Percentiles rank a stretch among this genome's conserved stretches.
phyloP scores from a whole-genome alignment of 2,797 vertebrate genomes.

The Serranus cabrilla region DNA sequence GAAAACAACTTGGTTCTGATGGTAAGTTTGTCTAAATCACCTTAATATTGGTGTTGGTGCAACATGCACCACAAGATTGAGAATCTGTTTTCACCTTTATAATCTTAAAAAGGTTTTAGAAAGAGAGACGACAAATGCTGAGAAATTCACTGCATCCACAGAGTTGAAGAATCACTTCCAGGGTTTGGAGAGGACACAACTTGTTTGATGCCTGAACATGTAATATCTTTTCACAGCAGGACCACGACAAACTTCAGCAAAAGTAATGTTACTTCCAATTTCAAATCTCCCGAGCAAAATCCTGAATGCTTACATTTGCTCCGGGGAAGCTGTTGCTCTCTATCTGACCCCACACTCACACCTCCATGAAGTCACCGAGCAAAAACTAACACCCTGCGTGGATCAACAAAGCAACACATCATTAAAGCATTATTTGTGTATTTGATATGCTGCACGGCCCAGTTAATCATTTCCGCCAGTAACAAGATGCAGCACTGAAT shows the following conservation, averaged over 20 bases:
- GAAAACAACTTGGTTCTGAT: too few species aligned
- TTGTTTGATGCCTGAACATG: conserved; percentile 11
- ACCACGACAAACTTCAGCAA: conserved; percentile 8
- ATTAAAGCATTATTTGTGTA: conserved; percentile 41
- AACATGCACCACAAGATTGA: not conserved
- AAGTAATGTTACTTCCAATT: conserved; percentile 22
- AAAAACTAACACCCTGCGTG: conserved; percentile 9
- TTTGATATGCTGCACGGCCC: conserved; percentile 25
- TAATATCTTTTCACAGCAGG: conserved; percentile 35
- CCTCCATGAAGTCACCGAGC: conserved; percentile 13
- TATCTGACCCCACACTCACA: conserved; percentile 46
- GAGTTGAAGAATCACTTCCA: conserved; percentile 4
- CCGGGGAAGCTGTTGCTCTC: conserved; percentile 35
- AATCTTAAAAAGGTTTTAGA: not conserved
- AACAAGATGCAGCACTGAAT: conserved; percentile 49
- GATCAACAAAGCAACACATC: conserved; percentile 28
- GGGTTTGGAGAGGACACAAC: conserved; percentile 3
- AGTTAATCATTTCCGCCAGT: conserved; percentile 52
- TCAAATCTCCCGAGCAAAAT: conserved; percentile 24
- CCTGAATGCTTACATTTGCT: conserved; percentile 25
- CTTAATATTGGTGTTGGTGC: too few species aligned
- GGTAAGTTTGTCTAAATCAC: too few species aligned
- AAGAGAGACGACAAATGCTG: not conserved
- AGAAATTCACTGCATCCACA: not conserved
- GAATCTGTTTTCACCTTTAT: not conserved